Base-by-base conservation (phyloP, 1,140 invertebrate species). In the Wasmannia auropunctata region DNA sequence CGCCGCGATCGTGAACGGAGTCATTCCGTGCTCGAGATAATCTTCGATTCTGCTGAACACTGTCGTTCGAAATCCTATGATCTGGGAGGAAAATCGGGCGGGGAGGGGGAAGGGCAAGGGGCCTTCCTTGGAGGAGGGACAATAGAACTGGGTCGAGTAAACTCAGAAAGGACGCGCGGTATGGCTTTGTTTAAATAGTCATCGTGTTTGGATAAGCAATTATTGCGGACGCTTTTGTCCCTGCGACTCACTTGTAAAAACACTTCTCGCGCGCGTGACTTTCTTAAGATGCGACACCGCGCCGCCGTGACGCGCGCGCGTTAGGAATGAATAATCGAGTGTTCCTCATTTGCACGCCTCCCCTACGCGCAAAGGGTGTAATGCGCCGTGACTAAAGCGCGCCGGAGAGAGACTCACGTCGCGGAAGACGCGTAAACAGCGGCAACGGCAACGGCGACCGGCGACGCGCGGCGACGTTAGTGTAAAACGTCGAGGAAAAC, bases 361-460 rank as follows among this genome's bases (percentile, higher is more conserved):
- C 67, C 67, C 51, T 83, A 31, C 79, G 67, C 25, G 67, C 65
- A 83, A 83, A 83, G 51, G 79, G 79, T 72, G 79, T 74, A 74
- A 83, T 83, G 79, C 67, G 67, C 67, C 79, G 79, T 83, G 79
- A 83, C 25, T 83, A 74, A 83, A 83, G 37, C 51, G 65, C 49
- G 63, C 19, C 77, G 51, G n/a, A n/a, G n/a, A 43, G 65, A 11
- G 25, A 60, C 11, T 72, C 79, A 74, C 4, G 51, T 83, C 79
- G 79, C 79, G 79, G 79, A 83, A 83, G 28, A 67, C 67, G 79
- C 67, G 79, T 83, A 83, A 83, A 83, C 79, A 83, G 79, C 79
- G 14, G 34, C 22, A 34, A 14, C 28, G n/a, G 3, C n/a, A n/a
- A n/a, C n/a, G n/a, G n/a, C n/a, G n/a, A n/a, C n/a, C n/a, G n/a